phyloP scores from a whole-genome alignment of 2,113 vertebrate genomes.

The Gorsachius goisagi region DNA sequence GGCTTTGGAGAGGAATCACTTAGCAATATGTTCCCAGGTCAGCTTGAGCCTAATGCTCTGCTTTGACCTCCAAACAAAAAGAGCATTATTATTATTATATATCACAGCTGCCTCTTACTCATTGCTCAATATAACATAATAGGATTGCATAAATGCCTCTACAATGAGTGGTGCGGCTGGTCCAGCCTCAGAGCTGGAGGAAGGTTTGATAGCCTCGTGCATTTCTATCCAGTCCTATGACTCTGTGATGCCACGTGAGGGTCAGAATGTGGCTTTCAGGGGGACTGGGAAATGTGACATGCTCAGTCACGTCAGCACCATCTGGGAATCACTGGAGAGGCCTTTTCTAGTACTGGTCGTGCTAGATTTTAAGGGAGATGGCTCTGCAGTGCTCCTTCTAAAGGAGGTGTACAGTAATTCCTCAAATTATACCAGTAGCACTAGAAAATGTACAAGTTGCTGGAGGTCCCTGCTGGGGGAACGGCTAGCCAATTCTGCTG shows the following conservation, averaged over 20 bases:
- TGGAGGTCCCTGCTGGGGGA: not conserved
- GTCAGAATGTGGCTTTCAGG: not conserved
- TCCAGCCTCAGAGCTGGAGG: not conserved
- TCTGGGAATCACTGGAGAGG: not conserved
- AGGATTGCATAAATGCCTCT: not conserved
- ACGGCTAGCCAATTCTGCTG: not conserved
- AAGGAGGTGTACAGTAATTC: not conserved
- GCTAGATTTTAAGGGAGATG: not conserved
- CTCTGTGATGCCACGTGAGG: not conserved
- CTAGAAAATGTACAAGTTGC: not conserved
- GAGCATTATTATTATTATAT: not conserved
- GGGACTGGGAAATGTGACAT: not conserved
- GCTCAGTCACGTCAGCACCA: not conserved
- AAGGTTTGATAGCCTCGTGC: not conserved
- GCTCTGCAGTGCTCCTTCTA: not conserved
- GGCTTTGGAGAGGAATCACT: not conserved
- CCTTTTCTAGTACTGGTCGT: not conserved
- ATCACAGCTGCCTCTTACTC: conserved; percentile 5
- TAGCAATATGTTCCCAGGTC: not conserved
- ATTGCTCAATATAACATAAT: not conserved
- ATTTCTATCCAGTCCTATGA: conserved; percentile 4
- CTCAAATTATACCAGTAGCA: not conserved
- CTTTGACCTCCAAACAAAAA: conserved; percentile 40
- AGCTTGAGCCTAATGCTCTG: conserved; percentile 15
- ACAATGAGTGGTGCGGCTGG: not conserved